A percentile compares a stretch with the other conserved stretches of the same genome.
phyloP scores from a whole-genome alignment of 2,888 invertebrate species.

The Mactromeris polynyma region DNA sequence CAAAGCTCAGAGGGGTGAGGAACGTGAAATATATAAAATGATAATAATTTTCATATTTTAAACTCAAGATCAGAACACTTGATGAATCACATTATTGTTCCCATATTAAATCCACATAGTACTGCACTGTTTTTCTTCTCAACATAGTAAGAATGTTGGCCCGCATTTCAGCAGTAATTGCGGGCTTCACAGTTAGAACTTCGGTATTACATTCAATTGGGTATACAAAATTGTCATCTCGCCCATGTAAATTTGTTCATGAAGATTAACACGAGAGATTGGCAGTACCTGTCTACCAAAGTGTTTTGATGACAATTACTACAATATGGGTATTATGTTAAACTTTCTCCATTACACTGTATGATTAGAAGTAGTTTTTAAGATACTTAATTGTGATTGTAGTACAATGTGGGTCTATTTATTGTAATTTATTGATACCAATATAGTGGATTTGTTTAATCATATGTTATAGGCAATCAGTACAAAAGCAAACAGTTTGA shows the following conservation, averaged over 20 bases:
- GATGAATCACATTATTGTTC: background rate
- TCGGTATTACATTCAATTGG: background rate
- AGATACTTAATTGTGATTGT: background rate
- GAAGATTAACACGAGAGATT: conserved; percentile 42
- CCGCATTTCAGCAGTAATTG: background rate
- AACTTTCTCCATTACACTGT: conserved; percentile 29
- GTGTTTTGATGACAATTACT: conserved; percentile 23
- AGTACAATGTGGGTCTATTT: background rate
- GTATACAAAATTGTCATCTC: conserved; percentile 23
- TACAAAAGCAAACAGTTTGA: background rate
- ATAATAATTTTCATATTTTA: background rate
- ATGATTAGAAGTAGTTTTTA: background rate
- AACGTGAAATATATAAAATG: background rate
- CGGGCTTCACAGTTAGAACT: background rate
- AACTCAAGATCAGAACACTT: background rate
- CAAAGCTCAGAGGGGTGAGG: background rate
- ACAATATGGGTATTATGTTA: conserved; percentile 32
- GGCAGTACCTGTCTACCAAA: conserved; percentile 28
- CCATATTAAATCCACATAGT: background rate
- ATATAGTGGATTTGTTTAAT: background rate
- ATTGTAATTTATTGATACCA: background rate
- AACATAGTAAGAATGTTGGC: background rate
- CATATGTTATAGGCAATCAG: background rate
- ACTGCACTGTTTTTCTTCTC: background rate
- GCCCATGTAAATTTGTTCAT: conserved; percentile 31